Evolutionary conservation across 2,113 vertebrate species (phyloP), one percentile per base, ranked within the genome.

Genomic region (Neolamprologus ventralis): DNA sequence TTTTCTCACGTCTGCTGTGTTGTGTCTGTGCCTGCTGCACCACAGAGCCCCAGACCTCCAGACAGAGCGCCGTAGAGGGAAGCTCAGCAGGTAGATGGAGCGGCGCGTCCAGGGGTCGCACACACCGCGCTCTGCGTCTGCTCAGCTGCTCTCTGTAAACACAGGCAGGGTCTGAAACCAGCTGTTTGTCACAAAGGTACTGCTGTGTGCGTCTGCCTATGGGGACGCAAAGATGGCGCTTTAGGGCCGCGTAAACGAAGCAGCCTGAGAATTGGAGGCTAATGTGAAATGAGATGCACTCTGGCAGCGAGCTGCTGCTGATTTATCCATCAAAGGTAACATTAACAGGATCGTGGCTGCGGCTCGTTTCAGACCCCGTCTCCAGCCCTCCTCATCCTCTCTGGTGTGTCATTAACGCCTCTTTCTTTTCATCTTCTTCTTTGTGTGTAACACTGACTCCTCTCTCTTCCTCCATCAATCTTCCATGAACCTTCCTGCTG

Each of bases 1-100:
- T 65, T 85, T 87, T 57, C 78, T 90, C 85, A 85, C 28, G 28
- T 88, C n/a, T 87, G 53, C 87, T 87, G 11, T 90, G 45, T 40
- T 85, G 47, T 82, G 55, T 84, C 65, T 88, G 84, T 78, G 86
- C 23, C 81, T 17, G 53, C 58, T 78, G 85, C 82, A 83, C 88
- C 85, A 65, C 84, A 94, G 91, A 93, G 85, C 65, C 86, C 82
- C 90, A 23, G 88, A 82, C 71, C 79, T 91, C 80, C 92, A 85
- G 78, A 33, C 84, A 80, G 73, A 84, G 26, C 81, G 9, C 35
- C 75, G 13, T 57, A 83, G 85, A 93, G 45, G 89, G 83, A 82
- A 79, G 60, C 82, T 87, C 89, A 82, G 88, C 91, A 94, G 94
- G 94, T 95, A 92, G 91, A 89, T 45, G 85, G 85, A 85, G 85